These are phyloP conservation scores for Salvelinus sp. DNA, from an alignment of 2,113 vertebrate genomes.

Conservation along the genomic window DNA sequence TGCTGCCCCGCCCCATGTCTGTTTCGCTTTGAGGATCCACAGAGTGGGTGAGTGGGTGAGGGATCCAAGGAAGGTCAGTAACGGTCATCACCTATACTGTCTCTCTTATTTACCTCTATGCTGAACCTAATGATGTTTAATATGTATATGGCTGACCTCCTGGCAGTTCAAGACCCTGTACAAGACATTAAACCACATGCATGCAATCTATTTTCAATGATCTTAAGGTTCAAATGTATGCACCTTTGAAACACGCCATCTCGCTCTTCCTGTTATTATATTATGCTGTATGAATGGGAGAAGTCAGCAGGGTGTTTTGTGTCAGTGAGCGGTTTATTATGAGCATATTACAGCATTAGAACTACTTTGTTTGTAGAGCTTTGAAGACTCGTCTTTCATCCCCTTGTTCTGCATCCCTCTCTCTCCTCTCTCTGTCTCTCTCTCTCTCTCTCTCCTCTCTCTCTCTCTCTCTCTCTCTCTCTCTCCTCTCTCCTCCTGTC, in stretches of 20 bases:
- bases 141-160: neutral
- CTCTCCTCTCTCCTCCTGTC: too few relatives aligned
- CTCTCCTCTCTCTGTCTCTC: conserved; percentile 36
- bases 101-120: neutral
- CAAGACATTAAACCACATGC: too few relatives aligned
- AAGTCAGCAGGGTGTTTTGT: neutral
- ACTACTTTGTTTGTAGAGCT: conserved; percentile 52
- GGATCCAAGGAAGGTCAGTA: conserved; percentile 48
- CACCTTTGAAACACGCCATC: too few relatives aligned
- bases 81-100: conserved; percentile 6
- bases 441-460: conserved; percentile 18
- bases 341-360: neutral
- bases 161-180: too few relatives aligned
- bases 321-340: neutral
- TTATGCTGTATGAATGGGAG: too few relatives aligned
- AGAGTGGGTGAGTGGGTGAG: conserved; percentile 8
- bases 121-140: neutral
- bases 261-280: too few relatives aligned
- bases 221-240: too few relatives aligned
- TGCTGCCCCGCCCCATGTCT: neutral
- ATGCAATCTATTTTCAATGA: too few relatives aligned
- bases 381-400: conserved; percentile 45
- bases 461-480: too few relatives aligned
- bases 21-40: conserved; percentile 30
- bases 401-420: neutral